Base-by-base conservation (phyloP, 2,113 vertebrate genomes). In the Nothobranchius kuhntae region DNA sequence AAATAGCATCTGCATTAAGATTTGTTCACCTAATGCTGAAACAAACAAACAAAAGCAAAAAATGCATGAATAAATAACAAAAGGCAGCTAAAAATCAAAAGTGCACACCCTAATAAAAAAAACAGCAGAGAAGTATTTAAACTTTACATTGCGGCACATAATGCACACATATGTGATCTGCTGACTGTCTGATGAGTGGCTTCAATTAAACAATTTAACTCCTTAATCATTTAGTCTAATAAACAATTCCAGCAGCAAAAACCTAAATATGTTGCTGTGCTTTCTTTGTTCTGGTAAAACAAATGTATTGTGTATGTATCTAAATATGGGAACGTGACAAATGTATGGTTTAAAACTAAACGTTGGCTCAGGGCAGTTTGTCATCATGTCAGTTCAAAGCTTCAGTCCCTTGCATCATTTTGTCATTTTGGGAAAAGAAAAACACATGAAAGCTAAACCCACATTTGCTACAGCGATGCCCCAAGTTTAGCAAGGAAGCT, bases 401-500 rank as follows among this genome's bases (percentile, higher is more conserved):
- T 59, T 38, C 15, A 61, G 59, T 35, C 68, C 36, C 38, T 30
- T 78, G 67, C 24, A 36, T 80, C 63, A 73, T 62, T 79, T 71
- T 73, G 80, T 66, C 68, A 61, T 21, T 21, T 21, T 21, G 21
- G 21, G 21, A 40, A 40, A 40, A 40, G 54, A 44, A 72, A 68
- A 71, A 78, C 75, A 75, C 75, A 78, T 73, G 60, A 72, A 82
- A 80, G 65, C 57, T 63, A 52, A 76, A 77, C 77, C 75, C 65
- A 40, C 76, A 68, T 26, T 21, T 67, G 57, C 77, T 63, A 58
- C 51, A 36, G 38, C 70, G 50, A 69, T 46, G 47, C 65, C 55
- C 53, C 50, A 71, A 58, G 61, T 59, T 61, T 30, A 44, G 38
- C 46, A 35, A 42, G 45, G 53, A 71, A 70, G 64, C 67, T 17